phyloP scores from a whole-genome alignment of 1,140 invertebrate genomes.

The Plectus sambesii region DNA sequence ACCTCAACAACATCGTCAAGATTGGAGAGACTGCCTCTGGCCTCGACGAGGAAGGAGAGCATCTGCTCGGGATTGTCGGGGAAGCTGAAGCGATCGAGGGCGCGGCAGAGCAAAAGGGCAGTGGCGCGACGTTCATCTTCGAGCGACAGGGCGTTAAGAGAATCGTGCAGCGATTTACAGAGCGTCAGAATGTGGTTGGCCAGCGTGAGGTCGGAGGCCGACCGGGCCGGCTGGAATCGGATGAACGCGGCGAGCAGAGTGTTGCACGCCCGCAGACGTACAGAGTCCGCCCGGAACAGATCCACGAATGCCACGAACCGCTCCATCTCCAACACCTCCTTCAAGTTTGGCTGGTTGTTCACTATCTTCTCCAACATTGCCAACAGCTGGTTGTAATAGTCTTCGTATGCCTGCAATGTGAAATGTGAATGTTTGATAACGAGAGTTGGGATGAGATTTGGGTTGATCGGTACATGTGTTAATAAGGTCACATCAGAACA shows the following conservation, averaged over 20 bases:
- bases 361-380: slow-evolving; percentile 65
- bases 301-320: slow-evolving; percentile 78
- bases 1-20: slow-evolving; percentile 71
- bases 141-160: slow-evolving; percentile 68
- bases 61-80: slow-evolving; percentile 76
- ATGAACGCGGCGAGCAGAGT: slow-evolving; percentile 62
- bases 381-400: slow-evolving; percentile 65
- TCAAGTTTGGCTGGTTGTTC: slow-evolving; percentile 59
- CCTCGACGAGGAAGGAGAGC: slow-evolving; percentile 81
- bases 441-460: no score
- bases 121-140: slow-evolving; percentile 81
- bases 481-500: no score
- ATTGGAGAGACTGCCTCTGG: slow-evolving; percentile 72
- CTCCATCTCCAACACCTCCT: slow-evolving; percentile 66
- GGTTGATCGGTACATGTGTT: no score
- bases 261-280: slow-evolving; percentile 71
- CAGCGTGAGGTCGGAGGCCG: slow-evolving; percentile 2
- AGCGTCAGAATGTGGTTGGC: slow-evolving; percentile 1
- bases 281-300: slow-evolving; percentile 69
- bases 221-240: slow-evolving; percentile 34
- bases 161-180: slow-evolving; percentile 7
- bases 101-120: slow-evolving; percentile 65
- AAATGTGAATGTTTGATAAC: no score
- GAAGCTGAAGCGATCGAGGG: slow-evolving; percentile 67
- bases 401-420: slow-evolving; percentile 56